These are phyloP conservation scores for Camarhynchus parvulus DNA, from an alignment of 2,113 vertebrate species.

Conservation along the genomic window DNA sequence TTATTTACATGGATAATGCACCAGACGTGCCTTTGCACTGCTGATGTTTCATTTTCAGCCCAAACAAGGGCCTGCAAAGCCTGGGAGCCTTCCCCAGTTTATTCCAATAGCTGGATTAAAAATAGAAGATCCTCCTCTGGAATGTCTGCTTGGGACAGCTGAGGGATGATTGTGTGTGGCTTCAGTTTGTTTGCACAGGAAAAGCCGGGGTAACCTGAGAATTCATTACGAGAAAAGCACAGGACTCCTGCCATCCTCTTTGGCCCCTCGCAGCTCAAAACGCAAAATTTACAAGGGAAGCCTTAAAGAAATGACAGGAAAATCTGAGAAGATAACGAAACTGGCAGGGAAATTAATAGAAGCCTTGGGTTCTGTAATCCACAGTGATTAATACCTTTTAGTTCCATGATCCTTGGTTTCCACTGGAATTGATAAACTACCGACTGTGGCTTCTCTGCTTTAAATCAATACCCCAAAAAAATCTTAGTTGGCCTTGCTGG, in stretches of 20 bases:
- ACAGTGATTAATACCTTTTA: conserved; percentile 75
- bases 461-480: conserved; percentile 73
- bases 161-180: conserved; percentile 65
- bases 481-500: conserved; percentile 32
- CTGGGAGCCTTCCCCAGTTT: neutral
- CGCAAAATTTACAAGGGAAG: conserved; percentile 75
- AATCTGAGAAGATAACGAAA: conserved; percentile 79
- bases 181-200: conserved; percentile 74
- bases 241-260: conserved; percentile 79
- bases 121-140: conserved; percentile 58
- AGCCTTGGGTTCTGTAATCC: conserved; percentile 74
- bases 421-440: conserved; percentile 77
- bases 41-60: conserved; percentile 22
- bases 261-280: conserved; percentile 66
- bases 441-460: conserved; percentile 63
- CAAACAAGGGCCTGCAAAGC: conserved; percentile 1
- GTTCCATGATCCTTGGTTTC: conserved; percentile 76
- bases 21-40: neutral
- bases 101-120: conserved; percentile 38
- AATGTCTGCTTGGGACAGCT: conserved; percentile 13
- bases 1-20: neutral
- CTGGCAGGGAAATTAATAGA: conserved; percentile 77
- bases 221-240: conserved; percentile 76
- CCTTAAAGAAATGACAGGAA: conserved; percentile 76
- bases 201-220: conserved; percentile 73